Conservation (phyloP, 2,888 invertebrate species). For the Chrysolina oricalcia region DNA sequence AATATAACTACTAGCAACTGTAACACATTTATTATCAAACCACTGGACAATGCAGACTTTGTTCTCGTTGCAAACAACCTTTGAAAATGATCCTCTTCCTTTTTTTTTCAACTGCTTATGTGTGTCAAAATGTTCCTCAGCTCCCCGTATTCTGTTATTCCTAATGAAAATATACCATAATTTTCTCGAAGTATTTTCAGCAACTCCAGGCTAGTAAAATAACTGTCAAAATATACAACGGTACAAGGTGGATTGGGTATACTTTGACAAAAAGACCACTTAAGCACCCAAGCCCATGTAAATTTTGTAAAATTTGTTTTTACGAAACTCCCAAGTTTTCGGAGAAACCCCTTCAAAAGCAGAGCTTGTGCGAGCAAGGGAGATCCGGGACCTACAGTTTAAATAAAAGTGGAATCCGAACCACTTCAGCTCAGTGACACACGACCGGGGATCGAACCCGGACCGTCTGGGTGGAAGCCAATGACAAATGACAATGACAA, state of each 20-base stretch:
- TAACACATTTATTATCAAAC: conserved; percentile 53
- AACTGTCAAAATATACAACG: conserved; percentile 32
- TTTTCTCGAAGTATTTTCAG: neutral
- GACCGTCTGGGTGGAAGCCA: too few species aligned
- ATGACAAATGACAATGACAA: too few species aligned
- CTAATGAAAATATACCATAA: conserved; percentile 27
- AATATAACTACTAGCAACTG: conserved; percentile 40
- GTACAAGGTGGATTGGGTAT: conserved; percentile 17
- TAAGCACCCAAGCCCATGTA: conserved; percentile 23
- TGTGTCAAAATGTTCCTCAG: conserved; percentile 6
- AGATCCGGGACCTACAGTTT: too few species aligned
- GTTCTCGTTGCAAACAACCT: conserved; percentile 22
- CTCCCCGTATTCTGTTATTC: conserved; percentile 6
- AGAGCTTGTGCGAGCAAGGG: too few species aligned
- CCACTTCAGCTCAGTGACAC: too few species aligned
- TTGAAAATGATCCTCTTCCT: conserved; percentile 1
- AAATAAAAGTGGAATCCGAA: too few species aligned
- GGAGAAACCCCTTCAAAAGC: too few species aligned
- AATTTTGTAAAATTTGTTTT: too few species aligned
- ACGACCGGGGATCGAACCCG: too few species aligned
- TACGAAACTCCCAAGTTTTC: too few species aligned
- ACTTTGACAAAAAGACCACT: conserved; percentile 26
- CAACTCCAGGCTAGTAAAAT: conserved; percentile 22
- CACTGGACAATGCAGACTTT: conserved; percentile 50
- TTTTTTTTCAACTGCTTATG: conserved; percentile 4